Evolutionary conservation across 2,113 vertebrate genomes (phyloP).

Genomic region (Hippoglossus stenolepis): DNA sequence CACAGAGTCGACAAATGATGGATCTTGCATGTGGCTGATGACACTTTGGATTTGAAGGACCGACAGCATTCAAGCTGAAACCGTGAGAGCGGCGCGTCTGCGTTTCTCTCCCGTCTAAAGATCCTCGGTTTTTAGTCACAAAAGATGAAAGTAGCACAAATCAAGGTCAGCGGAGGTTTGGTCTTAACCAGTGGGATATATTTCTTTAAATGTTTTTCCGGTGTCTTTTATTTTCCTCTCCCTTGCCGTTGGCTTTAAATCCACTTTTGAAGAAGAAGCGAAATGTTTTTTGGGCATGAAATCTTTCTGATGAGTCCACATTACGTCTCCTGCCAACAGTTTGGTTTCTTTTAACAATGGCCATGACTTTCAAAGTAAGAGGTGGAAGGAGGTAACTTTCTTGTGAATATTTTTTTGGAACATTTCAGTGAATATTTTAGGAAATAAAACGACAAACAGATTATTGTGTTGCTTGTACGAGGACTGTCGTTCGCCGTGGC

Average conservation of each 20-base stretch:
- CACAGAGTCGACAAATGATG: too few relatives aligned
- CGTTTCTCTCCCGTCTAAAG: not conserved
- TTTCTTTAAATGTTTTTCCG: not conserved
- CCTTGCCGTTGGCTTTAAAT: not conserved
- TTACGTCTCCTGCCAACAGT: not conserved
- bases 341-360: not conserved
- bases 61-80: conserved; percentile 14
- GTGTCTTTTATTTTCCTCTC: not conserved
- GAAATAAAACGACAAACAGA: too few relatives aligned
- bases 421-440: too few relatives aligned
- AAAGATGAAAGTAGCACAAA: too few relatives aligned
- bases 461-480: not conserved
- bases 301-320: not conserved
- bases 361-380: too few relatives aligned
- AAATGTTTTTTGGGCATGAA: not conserved
- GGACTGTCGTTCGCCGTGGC: too few relatives aligned
- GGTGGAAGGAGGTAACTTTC: not conserved
- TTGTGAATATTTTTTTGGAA: not conserved
- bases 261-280: not conserved
- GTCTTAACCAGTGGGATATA: not conserved
- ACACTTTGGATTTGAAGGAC: conserved; percentile 6
- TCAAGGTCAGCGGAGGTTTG: not conserved
- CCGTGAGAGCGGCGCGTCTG: not conserved
- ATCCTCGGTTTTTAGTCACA: not conserved
- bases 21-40: too few relatives aligned